phyloP scores from a whole-genome alignment of 2,888 invertebrate genomes.

The Branchellion lobata region DNA sequence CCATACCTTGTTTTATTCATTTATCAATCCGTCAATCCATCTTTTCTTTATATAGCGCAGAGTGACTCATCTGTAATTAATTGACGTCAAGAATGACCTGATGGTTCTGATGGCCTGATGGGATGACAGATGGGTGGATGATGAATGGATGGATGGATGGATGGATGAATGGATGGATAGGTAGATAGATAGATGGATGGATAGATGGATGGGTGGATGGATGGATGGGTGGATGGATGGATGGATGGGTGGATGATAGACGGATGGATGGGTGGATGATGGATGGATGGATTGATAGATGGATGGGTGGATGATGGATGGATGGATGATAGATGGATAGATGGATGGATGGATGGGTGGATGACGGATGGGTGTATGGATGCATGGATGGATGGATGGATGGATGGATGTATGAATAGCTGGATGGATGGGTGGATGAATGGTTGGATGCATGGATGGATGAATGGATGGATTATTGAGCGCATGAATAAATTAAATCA shows the following conservation, averaged over 20 bases:
- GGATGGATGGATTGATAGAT: constrained; percentile 25
- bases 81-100: too few species aligned
- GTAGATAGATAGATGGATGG: constrained; percentile 19
- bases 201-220: constrained; percentile 21
- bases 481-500: constrained; percentile 25
- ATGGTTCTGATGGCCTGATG: too few species aligned
- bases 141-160: constrained; percentile 25
- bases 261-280: too few species aligned
- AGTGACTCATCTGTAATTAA: too few species aligned
- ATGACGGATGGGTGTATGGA: constrained; percentile 60
- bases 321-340: constrained; percentile 65
- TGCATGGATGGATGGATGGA: constrained; percentile 67
- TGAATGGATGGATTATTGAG: constrained; percentile 31
- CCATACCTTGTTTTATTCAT: too few species aligned
- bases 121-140: too few species aligned
- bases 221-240: constrained; percentile 25
- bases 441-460: constrained; percentile 29
- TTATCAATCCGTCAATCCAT: too few species aligned
- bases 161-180: constrained; percentile 24
- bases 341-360: constrained; percentile 66
- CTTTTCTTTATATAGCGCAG: too few species aligned
- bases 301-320: constrained; percentile 36
- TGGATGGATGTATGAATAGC: constrained; percentile 30
- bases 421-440: constrained; percentile 37
- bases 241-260: constrained; percentile 27